Evolutionary conservation across 2,797 vertebrate species (phyloP).

Genomic region (Hemibagrus guttatus): DNA sequence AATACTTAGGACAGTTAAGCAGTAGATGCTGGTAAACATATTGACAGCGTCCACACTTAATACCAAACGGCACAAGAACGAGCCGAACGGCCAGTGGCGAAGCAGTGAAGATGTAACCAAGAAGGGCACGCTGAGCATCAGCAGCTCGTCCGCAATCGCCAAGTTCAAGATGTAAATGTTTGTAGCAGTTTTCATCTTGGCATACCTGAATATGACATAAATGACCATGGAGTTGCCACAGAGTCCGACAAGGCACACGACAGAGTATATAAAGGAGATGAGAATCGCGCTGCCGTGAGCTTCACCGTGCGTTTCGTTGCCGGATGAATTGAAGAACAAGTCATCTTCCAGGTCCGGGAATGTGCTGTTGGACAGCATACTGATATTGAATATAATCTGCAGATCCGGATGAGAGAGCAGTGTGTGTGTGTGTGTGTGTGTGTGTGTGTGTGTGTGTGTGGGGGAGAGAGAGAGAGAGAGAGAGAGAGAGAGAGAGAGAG

Average conservation of each 20-base stretch:
- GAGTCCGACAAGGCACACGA: conserved; percentile 88
- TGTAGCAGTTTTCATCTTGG: conserved; percentile 92
- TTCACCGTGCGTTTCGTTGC: conserved; percentile 81
- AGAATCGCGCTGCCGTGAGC: conserved; percentile 86
- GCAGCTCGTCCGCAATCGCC: conserved; percentile 87
- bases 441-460: neutral
- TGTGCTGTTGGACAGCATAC: conserved; percentile 62
- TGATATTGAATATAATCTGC: conserved; percentile 11
- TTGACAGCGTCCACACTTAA: conserved; percentile 90
- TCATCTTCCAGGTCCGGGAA: conserved; percentile 57
- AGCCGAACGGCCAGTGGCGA: conserved; percentile 89
- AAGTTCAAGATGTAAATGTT: conserved; percentile 91
- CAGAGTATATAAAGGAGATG: conserved; percentile 90
- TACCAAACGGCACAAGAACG: conserved; percentile 85
- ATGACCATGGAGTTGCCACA: conserved; percentile 92
- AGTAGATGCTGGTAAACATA: conserved; percentile 93
- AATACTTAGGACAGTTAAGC: conserved; percentile 87
- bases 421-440: neutral
- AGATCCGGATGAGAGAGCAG: neutral
- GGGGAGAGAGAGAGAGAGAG: neutral
- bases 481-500: neutral
- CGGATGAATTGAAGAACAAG: conserved; percentile 70
- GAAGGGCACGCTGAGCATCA: conserved; percentile 92
- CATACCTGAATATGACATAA: conserved; percentile 88
- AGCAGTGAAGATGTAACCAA: conserved; percentile 86